A percentile compares a stretch with the other conserved stretches of the same genome.
Evolutionary conservation across 2,113 vertebrate species (phyloP).

Genomic region (Monarcha castaneiventris): DNA sequence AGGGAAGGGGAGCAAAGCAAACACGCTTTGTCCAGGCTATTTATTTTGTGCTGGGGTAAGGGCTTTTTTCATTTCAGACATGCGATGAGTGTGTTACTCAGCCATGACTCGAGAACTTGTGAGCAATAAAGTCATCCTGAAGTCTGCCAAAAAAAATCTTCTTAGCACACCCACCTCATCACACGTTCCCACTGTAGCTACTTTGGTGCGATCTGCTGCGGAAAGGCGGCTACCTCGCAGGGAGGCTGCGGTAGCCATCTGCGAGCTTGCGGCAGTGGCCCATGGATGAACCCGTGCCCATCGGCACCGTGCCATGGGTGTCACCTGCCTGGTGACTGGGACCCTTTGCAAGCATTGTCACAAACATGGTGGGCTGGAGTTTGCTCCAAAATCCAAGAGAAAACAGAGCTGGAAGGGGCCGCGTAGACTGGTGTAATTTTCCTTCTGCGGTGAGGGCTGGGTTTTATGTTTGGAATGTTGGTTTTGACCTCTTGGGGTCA

Average conservation of each 20-base stretch:
- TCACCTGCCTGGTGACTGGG: neutral
- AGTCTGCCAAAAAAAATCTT: slow-evolving; percentile 61
- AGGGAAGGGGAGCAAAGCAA: neutral
- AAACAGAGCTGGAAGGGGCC: neutral
- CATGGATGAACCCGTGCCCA: neutral
- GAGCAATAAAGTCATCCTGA: slow-evolving; percentile 65
- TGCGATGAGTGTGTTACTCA: slow-evolving; percentile 58
- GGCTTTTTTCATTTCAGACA: slow-evolving; percentile 8
- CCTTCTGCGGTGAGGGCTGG: neutral
- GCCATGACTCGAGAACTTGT: slow-evolving; percentile 64
- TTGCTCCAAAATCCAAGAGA: neutral
- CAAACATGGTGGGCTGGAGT: neutral
- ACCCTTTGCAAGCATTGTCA: neutral
- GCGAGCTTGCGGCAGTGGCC: neutral
- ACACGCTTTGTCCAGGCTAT: neutral
- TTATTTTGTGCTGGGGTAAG: slow-evolving; percentile 53
- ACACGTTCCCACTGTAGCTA: slow-evolving; percentile 55
- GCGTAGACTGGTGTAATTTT: neutral
- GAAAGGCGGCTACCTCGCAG: slow-evolving; percentile 6
- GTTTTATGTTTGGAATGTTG: neutral
- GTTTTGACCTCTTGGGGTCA: neutral
- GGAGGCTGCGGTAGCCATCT: slow-evolving; percentile 34
- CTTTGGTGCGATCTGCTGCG: neutral
- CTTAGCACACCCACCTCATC: slow-evolving; percentile 63
- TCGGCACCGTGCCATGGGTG: neutral